Evolutionary conservation across 1,140 invertebrate species (phyloP).

Genomic region (Leptopilina clavipes): DNA sequence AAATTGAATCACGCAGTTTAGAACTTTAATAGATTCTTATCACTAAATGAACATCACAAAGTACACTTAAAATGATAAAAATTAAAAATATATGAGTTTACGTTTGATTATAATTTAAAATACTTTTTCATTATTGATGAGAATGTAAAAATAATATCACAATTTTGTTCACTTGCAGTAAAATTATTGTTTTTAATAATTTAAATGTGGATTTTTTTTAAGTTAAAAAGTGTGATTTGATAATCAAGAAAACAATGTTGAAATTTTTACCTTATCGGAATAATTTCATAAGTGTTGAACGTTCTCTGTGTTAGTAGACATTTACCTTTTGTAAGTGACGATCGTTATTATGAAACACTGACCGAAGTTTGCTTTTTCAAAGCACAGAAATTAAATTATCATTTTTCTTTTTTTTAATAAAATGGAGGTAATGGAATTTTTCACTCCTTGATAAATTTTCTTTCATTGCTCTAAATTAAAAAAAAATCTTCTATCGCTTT

Average conservation of each 20-base stretch:
- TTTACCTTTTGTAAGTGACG: background rate
- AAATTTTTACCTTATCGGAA: conserved; percentile 1
- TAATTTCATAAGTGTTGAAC: background rate
- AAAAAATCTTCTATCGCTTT: too few relatives aligned
- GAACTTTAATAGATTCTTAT: conserved; percentile 10
- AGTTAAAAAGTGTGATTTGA: background rate
- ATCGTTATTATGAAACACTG: background rate
- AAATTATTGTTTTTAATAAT: too few relatives aligned
- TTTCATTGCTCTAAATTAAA: too few relatives aligned
- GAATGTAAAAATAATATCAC: too few relatives aligned
- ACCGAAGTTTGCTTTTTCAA: background rate
- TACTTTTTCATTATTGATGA: too few relatives aligned
- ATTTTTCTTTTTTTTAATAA: background rate
- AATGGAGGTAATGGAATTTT: background rate
- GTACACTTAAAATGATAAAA: background rate
- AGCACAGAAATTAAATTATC: background rate
- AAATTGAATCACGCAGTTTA: background rate
- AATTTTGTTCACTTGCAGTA: too few relatives aligned
- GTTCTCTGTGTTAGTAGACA: background rate
- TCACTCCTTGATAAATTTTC: too few relatives aligned
- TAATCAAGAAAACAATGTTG: too few relatives aligned
- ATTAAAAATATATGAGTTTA: background rate
- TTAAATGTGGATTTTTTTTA: too few relatives aligned
- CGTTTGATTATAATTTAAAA: too few relatives aligned
- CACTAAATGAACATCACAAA: background rate